Percentiles rank a stretch among this genome's conserved stretches.
Evolutionary conservation across 2,888 invertebrate genomes (phyloP).

Genomic region (Meteorus cinctellus): DNA sequence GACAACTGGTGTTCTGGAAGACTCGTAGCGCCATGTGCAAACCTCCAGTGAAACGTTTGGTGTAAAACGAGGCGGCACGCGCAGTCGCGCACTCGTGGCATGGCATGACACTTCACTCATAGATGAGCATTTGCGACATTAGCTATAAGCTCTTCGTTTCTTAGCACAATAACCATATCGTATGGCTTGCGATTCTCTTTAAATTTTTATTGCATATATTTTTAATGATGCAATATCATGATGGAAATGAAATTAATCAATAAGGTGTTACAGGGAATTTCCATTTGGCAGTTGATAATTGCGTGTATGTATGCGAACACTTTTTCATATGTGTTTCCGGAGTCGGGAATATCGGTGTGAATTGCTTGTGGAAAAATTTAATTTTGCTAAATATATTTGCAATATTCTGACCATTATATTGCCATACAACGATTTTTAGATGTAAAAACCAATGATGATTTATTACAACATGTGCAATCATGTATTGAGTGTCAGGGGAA

Average conservation of each 20-base stretch:
- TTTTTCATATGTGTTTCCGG: too few species aligned
- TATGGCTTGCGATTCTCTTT: not conserved
- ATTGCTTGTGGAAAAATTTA: too few species aligned
- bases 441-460: too few species aligned
- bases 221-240: slow-evolving; percentile 4
- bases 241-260: not conserved
- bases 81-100: slow-evolving; percentile 9
- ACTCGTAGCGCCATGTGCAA: slow-evolving; percentile 64
- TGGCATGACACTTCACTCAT: slow-evolving; percentile 26
- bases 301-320: too few species aligned
- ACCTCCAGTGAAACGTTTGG: slow-evolving; percentile 26
- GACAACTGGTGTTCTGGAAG: slow-evolving; percentile 70
- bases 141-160: not conserved
- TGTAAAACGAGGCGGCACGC: not conserved
- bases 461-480: too few species aligned
- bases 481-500: too few species aligned
- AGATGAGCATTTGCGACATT: slow-evolving; percentile 1
- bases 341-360: too few species aligned
- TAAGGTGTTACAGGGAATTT: not conserved
- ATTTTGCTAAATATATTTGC: too few species aligned
- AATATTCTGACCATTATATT: too few species aligned
- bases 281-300: too few species aligned
- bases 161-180: not conserved
- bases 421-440: too few species aligned
- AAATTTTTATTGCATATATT: not conserved